Base-by-base conservation (phyloP, 2,797 vertebrate genomes). In the Aselliscus stoliczkanus region DNA sequence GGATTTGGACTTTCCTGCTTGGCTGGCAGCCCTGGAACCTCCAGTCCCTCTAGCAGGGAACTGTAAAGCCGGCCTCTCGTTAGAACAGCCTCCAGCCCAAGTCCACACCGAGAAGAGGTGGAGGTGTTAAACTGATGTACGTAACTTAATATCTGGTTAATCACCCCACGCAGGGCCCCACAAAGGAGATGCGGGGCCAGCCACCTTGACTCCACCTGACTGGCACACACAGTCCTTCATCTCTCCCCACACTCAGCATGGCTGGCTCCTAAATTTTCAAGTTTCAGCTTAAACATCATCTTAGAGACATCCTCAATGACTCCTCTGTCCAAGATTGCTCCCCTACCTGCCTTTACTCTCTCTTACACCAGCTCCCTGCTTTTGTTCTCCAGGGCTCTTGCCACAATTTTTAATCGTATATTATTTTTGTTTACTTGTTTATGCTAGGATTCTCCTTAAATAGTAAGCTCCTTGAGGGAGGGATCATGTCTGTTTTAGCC, bases 21-120 rank as follows among this genome's bases (percentile, higher is more conserved):
- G 95, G 92, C 88, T 9, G 42, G 25, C 60, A 34, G 96, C 84
- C 81, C 70, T 87, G 95, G 92, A 88, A 9, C 88, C 73, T 95
- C 94, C 1, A 0, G 93, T 34, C 13, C 37, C 95, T 31, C 96
- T 98, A 67, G 54, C 98, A 98, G 44, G 8, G 94, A 98, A 88
- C 98, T 98, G 98, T 62, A 98, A 99, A 98, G 98, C 98, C 88
- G 6, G 44, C 65, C n/a, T 88, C 76, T 52, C 2, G 0, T 25
- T 2, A 60, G 54, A 96, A 92, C 82, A 21, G 86, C 47, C 95
- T 95, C 86, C 17, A 37, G 83, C 95, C 95, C 86, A 81, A 88
- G 96, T 80, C 2, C 0, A 21, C 60, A 23, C 7, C 18, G 0
- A 34, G 64, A 62, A 54, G 1, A 82, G 25, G 23, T 0, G 80